Evolutionary conservation across 2,888 invertebrate species (phyloP).

Genomic region (Trichogramma dendrolimi): DNA sequence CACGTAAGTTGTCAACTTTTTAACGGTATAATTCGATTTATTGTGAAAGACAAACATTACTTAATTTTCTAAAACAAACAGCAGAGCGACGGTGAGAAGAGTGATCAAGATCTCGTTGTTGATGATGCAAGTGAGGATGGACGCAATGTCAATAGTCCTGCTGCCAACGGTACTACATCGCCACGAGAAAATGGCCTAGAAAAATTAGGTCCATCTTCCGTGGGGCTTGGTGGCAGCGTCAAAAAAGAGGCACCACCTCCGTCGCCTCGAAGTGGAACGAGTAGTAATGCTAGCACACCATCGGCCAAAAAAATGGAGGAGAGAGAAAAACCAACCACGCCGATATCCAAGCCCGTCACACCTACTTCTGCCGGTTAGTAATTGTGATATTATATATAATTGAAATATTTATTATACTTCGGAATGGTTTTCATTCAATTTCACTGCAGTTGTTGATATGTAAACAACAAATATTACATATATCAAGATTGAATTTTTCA

Average conservation of each 20-base stretch:
- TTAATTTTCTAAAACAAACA: constrained; percentile 43
- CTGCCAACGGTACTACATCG: constrained; percentile 79
- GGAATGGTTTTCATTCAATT: too few species aligned
- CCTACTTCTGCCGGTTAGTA: constrained; percentile 65
- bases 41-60: constrained; percentile 3
- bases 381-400: not conserved
- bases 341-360: constrained; percentile 85
- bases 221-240: constrained; percentile 44
- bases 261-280: constrained; percentile 67
- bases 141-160: constrained; percentile 67
- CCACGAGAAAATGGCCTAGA: constrained; percentile 83
- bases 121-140: constrained; percentile 87
- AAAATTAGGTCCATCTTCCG: constrained; percentile 58
- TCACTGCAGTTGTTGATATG: too few species aligned
- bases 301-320: constrained; percentile 79
- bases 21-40: not conserved
- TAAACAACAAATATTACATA: too few species aligned
- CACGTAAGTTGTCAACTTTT: constrained; percentile 61
- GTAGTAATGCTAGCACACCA: constrained; percentile 86
- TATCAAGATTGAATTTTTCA: too few species aligned
- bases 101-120: constrained; percentile 89
- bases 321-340: constrained; percentile 82
- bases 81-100: constrained; percentile 81
- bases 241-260: constrained; percentile 64
- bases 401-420: not conserved